Evolutionary conservation across 2,797 vertebrate genomes (phyloP).

Genomic region (Malacoraja senta): DNA sequence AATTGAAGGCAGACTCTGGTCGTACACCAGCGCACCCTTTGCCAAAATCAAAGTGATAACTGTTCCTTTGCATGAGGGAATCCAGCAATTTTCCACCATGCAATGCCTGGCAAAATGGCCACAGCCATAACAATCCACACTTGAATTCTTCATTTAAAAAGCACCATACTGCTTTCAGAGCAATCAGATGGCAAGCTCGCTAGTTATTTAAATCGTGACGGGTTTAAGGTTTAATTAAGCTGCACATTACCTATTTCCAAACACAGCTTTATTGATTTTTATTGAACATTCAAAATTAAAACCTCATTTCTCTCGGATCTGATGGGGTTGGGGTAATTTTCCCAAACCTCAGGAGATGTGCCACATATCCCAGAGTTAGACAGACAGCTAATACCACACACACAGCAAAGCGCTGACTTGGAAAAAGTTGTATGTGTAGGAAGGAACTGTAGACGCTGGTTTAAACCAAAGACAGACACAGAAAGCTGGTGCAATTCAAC

Average conservation of each 20-base stretch:
- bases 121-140: neutral
- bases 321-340: neutral
- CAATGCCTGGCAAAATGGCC: neutral
- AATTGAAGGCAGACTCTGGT: neutral
- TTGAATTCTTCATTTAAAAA: neutral
- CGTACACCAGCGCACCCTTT: neutral
- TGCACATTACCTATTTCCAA: neutral
- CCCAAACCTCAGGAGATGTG: neutral
- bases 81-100: neutral
- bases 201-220: no score
- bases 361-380: neutral
- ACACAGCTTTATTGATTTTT: neutral
- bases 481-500: no score
- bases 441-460: no score
- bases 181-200: neutral
- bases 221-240: neutral
- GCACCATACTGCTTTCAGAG: neutral
- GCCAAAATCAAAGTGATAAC: neutral
- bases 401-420: neutral
- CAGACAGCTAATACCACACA: neutral
- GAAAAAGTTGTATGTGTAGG: neutral
- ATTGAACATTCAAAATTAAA: no score
- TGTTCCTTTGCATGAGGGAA: neutral
- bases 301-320: no score
- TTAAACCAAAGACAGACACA: no score